Evolutionary conservation across 2,113 vertebrate genomes (phyloP), one percentile per base, ranked within the genome.

Genomic region (Notothenia coriiceps): DNA sequence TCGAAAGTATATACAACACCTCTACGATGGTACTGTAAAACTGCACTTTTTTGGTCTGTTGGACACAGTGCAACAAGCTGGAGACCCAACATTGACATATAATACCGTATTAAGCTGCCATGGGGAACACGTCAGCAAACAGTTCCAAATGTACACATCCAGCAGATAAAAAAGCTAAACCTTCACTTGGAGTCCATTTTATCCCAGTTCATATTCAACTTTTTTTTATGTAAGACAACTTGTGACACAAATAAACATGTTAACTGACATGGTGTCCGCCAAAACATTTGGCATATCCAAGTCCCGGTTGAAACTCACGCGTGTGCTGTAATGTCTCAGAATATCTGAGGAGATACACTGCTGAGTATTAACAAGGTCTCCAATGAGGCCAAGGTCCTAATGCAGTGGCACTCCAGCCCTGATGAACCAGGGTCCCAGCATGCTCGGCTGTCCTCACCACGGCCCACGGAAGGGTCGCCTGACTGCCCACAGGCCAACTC

Each of bases 401-500:
- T 91, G 70, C 90, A 90, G 84, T 86, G 87, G 70, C 80, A 86
- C 93, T 94, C 87, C 79, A 88, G 57, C 68, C 81, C 89, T 86
- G 91, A 91, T 91, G 92, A 93, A 91, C 93, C 40, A 46, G 85
- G 67, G 90, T 95, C 94, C 94, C 94, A 85, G 69, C 93, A 87
- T 72, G 87, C 92, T 79, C 79, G 52, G 40, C 81, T 77, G 89
- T 90, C 90, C 87, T 91, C 77, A 4, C 84, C 70, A 65, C 77
- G 75, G 91, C 93, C 94, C 89, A 83, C 89, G 74, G 93, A 93
- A 92, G 91, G 89, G 77, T 79, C 63, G 88, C 80, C 84, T 82
- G 67, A 7, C 85, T 87, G 92, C 91, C 87, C 93, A 90, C 91
- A 94, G 92, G 91, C 94, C 94, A 94, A 93, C 93, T 86, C 92